These are phyloP conservation scores for Nylanderia fulva DNA, from an alignment of 1,140 invertebrate species.

Conservation along the genomic window DNA sequence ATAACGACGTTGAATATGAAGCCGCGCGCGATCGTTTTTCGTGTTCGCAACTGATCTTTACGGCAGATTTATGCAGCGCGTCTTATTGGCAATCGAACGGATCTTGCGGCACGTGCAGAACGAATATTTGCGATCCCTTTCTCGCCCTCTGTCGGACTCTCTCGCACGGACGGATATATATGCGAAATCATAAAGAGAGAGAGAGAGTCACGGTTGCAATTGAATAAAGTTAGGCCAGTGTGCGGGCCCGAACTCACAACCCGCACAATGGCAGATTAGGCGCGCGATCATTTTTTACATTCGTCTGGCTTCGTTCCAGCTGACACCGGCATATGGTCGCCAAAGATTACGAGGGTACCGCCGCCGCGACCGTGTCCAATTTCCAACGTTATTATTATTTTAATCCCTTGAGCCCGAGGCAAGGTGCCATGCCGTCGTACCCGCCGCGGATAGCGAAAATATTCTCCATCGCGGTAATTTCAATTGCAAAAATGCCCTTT, in stretches of 20 bases:
- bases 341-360: conserved; percentile 78
- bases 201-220: conserved; percentile 73
- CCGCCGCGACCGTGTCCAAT: conserved; percentile 80
- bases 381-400: conserved; percentile 83
- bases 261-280: conserved; percentile 80
- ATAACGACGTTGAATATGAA: conserved; percentile 15
- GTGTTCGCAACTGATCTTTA: conserved; percentile 36
- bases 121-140: conserved; percentile 49
- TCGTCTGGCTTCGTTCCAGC: conserved; percentile 80
- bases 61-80: conserved; percentile 56
- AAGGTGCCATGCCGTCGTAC: conserved; percentile 56
- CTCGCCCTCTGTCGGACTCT: conserved; percentile 38
- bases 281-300: conserved; percentile 78
- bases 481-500: conserved; percentile 52
- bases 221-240: conserved; percentile 79
- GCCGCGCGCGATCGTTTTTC: not conserved
- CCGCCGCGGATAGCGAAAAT: conserved; percentile 25
- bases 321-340: conserved; percentile 76
- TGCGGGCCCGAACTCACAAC: conserved; percentile 66
- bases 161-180: conserved; percentile 58
- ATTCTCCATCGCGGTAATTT: conserved; percentile 26
- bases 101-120: conserved; percentile 35
- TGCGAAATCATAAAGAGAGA: conserved; percentile 67
- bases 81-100: conserved; percentile 60
- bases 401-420: conserved; percentile 76